These are phyloP conservation scores for Platerodrilus igneus DNA, from an alignment of 2,888 invertebrate genomes.

Conservation along the genomic window DNA sequence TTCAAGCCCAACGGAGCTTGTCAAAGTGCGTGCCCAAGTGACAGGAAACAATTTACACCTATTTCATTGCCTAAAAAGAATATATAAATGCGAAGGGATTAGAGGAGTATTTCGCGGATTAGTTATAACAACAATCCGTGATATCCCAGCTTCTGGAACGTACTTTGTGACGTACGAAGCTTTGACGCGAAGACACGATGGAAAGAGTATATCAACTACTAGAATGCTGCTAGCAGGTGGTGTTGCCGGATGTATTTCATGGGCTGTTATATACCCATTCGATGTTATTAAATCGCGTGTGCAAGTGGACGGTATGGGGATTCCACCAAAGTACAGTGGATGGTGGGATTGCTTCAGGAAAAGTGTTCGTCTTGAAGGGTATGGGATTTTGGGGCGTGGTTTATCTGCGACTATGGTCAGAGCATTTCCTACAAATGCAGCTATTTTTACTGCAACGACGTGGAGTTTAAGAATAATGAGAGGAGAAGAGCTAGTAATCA, in stretches of 20 bases:
- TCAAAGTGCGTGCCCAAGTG: constrained; percentile 84
- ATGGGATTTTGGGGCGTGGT: constrained; percentile 67
- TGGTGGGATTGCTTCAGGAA: constrained; percentile 69
- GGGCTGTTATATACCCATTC: constrained; percentile 80
- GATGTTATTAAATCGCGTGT: constrained; percentile 87
- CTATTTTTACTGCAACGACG: constrained; percentile 82
- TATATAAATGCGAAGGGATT: constrained; percentile 60
- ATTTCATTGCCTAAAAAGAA: constrained; percentile 59
- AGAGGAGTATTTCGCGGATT: constrained; percentile 71
- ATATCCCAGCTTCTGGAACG: constrained; percentile 77
- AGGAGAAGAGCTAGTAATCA: too few species aligned
- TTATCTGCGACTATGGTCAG: constrained; percentile 72
- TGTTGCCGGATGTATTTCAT: constrained; percentile 76
- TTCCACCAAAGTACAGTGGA: constrained; percentile 57
- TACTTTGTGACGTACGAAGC: constrained; percentile 85
- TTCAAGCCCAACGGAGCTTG: constrained; percentile 84
- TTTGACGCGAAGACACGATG: constrained; percentile 52
- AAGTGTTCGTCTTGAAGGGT: constrained; percentile 67
- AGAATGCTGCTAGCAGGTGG: constrained; percentile 80
- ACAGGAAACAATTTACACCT: constrained; percentile 56
- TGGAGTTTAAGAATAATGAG: constrained; percentile 61
- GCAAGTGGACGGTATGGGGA: constrained; percentile 64
- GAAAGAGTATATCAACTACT: constrained; percentile 55
- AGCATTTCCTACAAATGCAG: constrained; percentile 91
- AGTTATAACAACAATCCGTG: constrained; percentile 67